A percentile compares a stretch with the other conserved stretches of the same genome.
These are phyloP conservation scores for Idaea straminata DNA, from an alignment of 2,888 invertebrate genomes.

Conservation along the genomic window DNA sequence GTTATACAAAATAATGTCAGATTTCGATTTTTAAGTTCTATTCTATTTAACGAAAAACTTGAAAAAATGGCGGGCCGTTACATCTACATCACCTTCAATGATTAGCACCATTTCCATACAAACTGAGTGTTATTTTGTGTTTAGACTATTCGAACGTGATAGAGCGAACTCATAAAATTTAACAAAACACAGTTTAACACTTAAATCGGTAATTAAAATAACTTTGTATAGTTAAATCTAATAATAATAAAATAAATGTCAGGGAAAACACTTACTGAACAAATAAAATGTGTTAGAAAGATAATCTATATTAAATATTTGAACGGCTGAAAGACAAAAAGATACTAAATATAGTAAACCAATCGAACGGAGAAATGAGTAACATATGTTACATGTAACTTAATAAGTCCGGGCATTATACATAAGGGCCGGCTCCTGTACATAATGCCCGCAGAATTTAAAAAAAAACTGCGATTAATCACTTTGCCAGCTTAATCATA, in stretches of 20 bases:
- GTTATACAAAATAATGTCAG: no score
- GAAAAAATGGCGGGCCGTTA: no score
- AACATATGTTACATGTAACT: constrained; percentile 25
- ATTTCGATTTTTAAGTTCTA: no score
- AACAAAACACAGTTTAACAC: not conserved
- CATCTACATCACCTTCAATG: no score
- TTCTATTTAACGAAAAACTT: no score
- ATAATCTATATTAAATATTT: constrained; percentile 13
- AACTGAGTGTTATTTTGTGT: not conserved
- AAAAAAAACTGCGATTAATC: no score
- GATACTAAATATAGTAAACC: constrained; percentile 32
- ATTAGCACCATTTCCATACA: no score
- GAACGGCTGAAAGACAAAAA: constrained; percentile 20
- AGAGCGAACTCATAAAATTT: not conserved
- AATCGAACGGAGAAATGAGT: constrained; percentile 45
- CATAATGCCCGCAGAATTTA: no score
- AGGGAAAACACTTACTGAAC: constrained; percentile 7
- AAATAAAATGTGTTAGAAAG: constrained; percentile 5
- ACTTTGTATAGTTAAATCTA: not conserved
- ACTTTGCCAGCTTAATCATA: no score
- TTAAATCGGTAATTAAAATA: not conserved
- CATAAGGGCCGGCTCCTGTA: not conserved
- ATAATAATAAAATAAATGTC: not conserved
- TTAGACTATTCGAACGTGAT: not conserved
- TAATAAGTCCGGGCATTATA: not conserved